Conservation (phyloP, 2,797 vertebrate species). For the Columba guinea region DNA sequence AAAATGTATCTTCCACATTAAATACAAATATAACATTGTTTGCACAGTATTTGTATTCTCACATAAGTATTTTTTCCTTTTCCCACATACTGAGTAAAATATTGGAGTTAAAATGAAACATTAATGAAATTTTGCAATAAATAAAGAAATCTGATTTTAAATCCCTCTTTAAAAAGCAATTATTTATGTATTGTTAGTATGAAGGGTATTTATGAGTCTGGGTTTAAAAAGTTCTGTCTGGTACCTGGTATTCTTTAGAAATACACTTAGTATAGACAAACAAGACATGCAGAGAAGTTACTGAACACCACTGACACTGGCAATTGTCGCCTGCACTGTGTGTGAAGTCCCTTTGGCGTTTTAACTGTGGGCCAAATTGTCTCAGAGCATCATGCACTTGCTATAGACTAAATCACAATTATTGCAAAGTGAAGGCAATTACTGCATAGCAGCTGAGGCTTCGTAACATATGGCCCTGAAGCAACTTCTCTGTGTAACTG, state of each 20-base stretch:
- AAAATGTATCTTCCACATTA: neutral
- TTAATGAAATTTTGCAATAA: neutral
- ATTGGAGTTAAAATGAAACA: neutral
- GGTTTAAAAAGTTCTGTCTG: neutral
- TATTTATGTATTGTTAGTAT: neutral
- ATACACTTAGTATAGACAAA: neutral
- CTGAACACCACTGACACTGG: neutral
- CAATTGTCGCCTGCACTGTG: neutral
- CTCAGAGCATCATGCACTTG: neutral
- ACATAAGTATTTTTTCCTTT: neutral
- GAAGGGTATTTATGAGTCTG: neutral
- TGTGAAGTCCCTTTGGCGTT: neutral
- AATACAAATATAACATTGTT: neutral
- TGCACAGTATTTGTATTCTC: neutral
- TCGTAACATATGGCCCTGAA: neutral
- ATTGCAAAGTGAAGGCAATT: constrained; percentile 19
- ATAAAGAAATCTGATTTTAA: neutral
- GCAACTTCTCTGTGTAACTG: neutral
- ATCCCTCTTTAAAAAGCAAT: neutral
- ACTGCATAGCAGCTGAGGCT: constrained; percentile 12
- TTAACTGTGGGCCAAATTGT: neutral
- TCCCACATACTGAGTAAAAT: neutral
- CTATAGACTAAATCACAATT: constrained; percentile 40
- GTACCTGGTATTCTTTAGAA: neutral
- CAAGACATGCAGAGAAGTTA: neutral